Percentiles rank a stretch among this genome's conserved stretches.
phyloP scores from a whole-genome alignment of 2,113 vertebrate species.

The Sterna hirundo region DNA sequence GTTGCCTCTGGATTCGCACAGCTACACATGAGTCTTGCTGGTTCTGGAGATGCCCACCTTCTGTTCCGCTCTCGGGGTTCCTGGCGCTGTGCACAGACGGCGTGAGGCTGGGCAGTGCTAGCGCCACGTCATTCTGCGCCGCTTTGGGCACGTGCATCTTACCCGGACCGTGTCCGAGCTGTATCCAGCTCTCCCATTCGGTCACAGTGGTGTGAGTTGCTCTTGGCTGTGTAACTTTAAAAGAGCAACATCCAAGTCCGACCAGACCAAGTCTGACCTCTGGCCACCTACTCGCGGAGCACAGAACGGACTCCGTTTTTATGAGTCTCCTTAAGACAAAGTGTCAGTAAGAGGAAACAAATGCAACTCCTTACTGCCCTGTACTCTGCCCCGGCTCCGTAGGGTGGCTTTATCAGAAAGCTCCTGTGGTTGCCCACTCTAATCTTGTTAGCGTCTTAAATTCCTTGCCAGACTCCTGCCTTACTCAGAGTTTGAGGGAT shows the following conservation, averaged over 20 bases:
- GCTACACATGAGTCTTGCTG: background rate
- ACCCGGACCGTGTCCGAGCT: background rate
- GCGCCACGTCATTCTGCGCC: background rate
- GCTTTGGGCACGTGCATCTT: background rate
- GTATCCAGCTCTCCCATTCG: background rate
- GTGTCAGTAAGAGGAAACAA: background rate
- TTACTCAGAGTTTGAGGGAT: background rate
- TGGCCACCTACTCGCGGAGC: background rate
- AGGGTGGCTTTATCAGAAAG: background rate
- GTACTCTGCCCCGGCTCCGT: background rate
- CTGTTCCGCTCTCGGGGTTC: background rate
- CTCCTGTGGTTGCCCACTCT: background rate
- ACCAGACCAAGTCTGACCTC: background rate
- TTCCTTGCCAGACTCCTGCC: background rate
- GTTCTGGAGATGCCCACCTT: background rate
- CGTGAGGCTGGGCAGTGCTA: background rate
- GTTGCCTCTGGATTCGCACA: slow-evolving; percentile 1
- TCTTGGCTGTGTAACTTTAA: background rate
- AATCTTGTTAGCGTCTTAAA: background rate
- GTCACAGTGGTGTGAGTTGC: background rate
- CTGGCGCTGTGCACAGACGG: background rate
- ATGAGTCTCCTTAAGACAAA: background rate
- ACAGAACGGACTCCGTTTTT: background rate
- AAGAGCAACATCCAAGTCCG: background rate
- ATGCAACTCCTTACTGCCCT: background rate